Evolutionary conservation across 2,113 vertebrate genomes (phyloP).

Genomic region (Prionailurus viverrinus): DNA sequence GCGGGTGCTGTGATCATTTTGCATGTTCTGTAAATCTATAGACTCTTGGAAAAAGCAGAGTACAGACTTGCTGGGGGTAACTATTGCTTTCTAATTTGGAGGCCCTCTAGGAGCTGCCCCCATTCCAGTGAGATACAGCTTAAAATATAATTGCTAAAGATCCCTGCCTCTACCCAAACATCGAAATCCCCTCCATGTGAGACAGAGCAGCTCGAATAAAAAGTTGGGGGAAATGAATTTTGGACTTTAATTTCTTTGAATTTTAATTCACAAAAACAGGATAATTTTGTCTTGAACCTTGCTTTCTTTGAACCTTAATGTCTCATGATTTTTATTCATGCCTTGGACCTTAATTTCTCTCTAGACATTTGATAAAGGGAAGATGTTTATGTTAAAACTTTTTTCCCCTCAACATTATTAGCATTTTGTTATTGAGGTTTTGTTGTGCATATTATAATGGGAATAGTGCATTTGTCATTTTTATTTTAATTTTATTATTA

Average conservation of each 20-base stretch:
- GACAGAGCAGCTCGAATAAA: neutral
- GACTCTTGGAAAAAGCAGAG: neutral
- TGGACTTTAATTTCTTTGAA: neutral
- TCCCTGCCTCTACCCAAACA: neutral
- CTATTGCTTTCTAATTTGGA: neutral
- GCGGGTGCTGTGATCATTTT: neutral
- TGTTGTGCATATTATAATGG: neutral
- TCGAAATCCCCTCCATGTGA: neutral
- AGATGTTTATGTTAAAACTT: neutral
- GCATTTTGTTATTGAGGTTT: slow-evolving; percentile 32
- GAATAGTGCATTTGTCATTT: neutral
- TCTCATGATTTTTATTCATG: slow-evolving; percentile 26
- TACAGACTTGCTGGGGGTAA: neutral
- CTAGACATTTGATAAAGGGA: neutral
- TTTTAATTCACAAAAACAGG: neutral
- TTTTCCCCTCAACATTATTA: neutral
- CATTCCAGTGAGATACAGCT: neutral
- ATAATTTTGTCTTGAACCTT: neutral
- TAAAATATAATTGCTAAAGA: neutral
- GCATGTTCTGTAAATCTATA: neutral
- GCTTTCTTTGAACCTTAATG: neutral
- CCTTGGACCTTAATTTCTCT: slow-evolving; percentile 1
- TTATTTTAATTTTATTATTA: no score
- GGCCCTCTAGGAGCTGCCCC: neutral
- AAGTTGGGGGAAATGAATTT: slow-evolving; percentile 13